A percentile compares a stretch with the other conserved stretches of the same genome.
Conservation (phyloP, 2,113 vertebrate species). For the Chlamydotis undulata region DNA sequence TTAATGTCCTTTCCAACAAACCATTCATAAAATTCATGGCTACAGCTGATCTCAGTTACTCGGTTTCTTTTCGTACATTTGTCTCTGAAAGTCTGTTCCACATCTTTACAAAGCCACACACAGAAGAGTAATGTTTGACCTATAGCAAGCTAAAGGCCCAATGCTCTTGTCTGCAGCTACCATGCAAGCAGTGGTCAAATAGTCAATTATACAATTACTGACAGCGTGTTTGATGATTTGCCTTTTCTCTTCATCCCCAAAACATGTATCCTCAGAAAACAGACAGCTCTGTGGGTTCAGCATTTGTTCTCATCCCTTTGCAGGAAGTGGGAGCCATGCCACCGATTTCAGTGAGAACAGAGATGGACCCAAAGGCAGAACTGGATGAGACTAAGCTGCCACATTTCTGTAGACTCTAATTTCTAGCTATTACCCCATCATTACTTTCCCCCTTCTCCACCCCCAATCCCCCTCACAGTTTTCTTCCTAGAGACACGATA, state of each 20-base stretch:
- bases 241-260: not conserved
- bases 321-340: not conserved
- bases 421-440: not conserved
- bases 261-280: not conserved
- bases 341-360: not conserved
- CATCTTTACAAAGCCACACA: not conserved
- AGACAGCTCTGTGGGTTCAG: not conserved
- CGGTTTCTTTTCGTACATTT: conserved; percentile 26
- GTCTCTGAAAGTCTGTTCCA: conserved; percentile 21
- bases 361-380: not conserved
- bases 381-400: not conserved
- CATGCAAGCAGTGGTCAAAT: not conserved
- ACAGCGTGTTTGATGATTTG: not conserved
- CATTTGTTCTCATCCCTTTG: not conserved
- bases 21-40: conserved; percentile 65
- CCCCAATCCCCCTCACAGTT: not conserved
- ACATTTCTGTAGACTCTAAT: not conserved
- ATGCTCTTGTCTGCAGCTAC: not conserved
- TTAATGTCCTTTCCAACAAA: conserved; percentile 63
- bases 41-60: conserved; percentile 41
- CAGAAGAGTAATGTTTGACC: not conserved
- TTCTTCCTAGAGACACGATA: not conserved
- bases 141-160: not conserved
- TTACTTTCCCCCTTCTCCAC: not conserved
- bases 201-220: not conserved